Percentiles rank a stretch among this genome's conserved stretches.
Conservation (phyloP, 2,888 invertebrate species). For the Eretmocerus hayati region DNA sequence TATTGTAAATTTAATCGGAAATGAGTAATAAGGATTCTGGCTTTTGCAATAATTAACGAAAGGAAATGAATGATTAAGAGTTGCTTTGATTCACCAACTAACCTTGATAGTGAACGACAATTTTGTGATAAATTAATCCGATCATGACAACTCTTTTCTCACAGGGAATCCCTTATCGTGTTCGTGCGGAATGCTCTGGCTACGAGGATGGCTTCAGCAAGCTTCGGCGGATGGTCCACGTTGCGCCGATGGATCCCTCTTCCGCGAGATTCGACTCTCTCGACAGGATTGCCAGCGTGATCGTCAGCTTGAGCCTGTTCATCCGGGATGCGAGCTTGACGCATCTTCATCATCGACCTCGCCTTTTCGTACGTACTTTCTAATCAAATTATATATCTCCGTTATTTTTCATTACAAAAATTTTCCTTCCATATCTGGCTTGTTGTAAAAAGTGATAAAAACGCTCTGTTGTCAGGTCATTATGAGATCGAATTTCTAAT, state of each 20-base stretch:
- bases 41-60: no score
- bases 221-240: constrained; percentile 67
- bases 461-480: no score
- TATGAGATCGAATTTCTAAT: no score
- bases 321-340: constrained; percentile 66
- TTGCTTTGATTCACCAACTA: no score
- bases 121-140: neutral
- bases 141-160: no score
- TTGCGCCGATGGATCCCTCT: constrained; percentile 69
- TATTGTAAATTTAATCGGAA: no score
- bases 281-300: constrained; percentile 59
- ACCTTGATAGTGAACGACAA: no score
- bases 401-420: no score
- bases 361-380: constrained; percentile 30
- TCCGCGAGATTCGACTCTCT: constrained; percentile 67
- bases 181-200: constrained; percentile 75
- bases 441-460: no score
- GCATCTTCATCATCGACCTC: constrained; percentile 38
- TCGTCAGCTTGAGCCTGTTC: constrained; percentile 52
- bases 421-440: no score
- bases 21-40: no score
- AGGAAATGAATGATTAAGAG: no score
- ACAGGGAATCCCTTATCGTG: constrained; percentile 77
- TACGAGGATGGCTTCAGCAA: constrained; percentile 75
- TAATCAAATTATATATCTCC: neutral